These are phyloP conservation scores for Parauchenoglanis punctatus DNA, from an alignment of 2,797 vertebrate species.

Conservation along the genomic window DNA sequence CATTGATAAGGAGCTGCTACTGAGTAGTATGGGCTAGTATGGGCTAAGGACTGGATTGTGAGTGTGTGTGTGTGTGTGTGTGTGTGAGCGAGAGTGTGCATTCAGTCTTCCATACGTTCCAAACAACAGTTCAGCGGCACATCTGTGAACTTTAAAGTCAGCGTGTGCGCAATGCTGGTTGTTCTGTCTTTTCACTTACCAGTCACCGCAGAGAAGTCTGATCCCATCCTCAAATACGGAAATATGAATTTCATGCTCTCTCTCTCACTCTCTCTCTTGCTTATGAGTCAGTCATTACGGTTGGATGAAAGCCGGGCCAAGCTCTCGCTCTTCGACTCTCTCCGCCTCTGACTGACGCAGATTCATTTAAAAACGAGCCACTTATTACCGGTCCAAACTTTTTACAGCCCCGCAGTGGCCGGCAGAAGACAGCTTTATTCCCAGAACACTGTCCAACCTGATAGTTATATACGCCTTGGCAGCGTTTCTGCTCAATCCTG, in stretches of 20 bases:
- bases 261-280: slow-evolving; percentile 20
- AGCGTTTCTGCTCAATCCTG: slow-evolving; percentile 58
- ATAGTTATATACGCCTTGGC: slow-evolving; percentile 65
- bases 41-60: not conserved
- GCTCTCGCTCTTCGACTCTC: slow-evolving; percentile 13
- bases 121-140: not conserved
- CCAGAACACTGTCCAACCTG: slow-evolving; percentile 53
- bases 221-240: slow-evolving; percentile 60
- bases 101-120: not conserved
- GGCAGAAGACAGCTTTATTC: slow-evolving; percentile 64
- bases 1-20: slow-evolving; percentile 17
- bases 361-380: slow-evolving; percentile 74
- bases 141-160: slow-evolving; percentile 1
- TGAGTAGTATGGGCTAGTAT: not conserved
- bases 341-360: slow-evolving; percentile 62
- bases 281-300: slow-evolving; percentile 61
- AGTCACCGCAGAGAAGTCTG: slow-evolving; percentile 53
- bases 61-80: slow-evolving; percentile 4
- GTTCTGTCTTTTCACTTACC: slow-evolving; percentile 71
- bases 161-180: slow-evolving; percentile 45
- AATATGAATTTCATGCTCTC: slow-evolving; percentile 47
- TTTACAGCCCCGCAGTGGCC: slow-evolving; percentile 57
- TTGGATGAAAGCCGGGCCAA: slow-evolving; percentile 47
- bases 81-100: not conserved
- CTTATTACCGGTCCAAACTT: slow-evolving; percentile 61